These are phyloP conservation scores for Drosophila kuntzei DNA, from an alignment of 2,888 invertebrate genomes.

Conservation along the genomic window DNA sequence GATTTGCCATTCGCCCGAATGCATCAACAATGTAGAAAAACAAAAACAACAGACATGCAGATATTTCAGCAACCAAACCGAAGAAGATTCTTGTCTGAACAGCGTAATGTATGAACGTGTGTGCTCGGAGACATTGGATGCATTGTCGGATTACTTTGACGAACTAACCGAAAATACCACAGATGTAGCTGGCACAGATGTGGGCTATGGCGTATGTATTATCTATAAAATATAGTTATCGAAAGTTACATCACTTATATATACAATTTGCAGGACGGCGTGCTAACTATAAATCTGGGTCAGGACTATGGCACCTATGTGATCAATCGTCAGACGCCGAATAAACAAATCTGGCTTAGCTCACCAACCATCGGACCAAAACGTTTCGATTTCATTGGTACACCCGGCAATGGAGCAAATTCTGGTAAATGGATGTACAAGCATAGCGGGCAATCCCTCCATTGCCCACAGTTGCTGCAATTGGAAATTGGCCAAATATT, in stretches of 20 bases:
- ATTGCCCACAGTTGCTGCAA: constrained; percentile 92
- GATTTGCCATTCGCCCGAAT: too few relatives aligned
- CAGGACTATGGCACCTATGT: constrained; percentile 94
- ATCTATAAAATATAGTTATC: neutral
- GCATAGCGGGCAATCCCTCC: constrained; percentile 92
- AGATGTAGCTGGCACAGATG: constrained; percentile 91
- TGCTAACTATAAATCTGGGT: constrained; percentile 93
- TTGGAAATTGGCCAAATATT: constrained; percentile 92
- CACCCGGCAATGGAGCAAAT: constrained; percentile 52
- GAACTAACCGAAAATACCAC: constrained; percentile 90
- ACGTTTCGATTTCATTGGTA: constrained; percentile 92
- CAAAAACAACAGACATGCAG: constrained; percentile 20
- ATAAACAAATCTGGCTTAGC: constrained; percentile 99
- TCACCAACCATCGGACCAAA: constrained; percentile 97
- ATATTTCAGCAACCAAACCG: constrained; percentile 36
- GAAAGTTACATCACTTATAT: constrained; percentile 19
- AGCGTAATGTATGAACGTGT: constrained; percentile 89
- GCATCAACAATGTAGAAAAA: neutral
- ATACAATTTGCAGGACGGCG: constrained; percentile 91
- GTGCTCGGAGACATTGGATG: constrained; percentile 94
- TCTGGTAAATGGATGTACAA: constrained; percentile 94
- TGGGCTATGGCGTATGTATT: constrained; percentile 90
- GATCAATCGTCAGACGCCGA: constrained; percentile 98
- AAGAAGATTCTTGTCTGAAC: constrained; percentile 82
- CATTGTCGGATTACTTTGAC: constrained; percentile 95